Conservation (phyloP, 2,888 invertebrate species). For the Steromphala cineraria region DNA sequence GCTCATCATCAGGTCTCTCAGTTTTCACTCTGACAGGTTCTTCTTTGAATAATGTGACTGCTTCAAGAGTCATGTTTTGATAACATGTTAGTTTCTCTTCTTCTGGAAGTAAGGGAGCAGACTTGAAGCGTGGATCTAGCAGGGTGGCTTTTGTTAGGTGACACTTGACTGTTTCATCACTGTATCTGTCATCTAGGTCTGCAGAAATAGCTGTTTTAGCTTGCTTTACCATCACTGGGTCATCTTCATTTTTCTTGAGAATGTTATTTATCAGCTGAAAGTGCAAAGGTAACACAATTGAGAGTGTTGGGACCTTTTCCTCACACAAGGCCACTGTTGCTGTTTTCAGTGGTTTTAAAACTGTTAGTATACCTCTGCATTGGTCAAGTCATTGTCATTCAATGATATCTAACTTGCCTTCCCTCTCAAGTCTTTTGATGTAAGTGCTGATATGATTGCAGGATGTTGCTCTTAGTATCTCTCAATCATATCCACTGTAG, state of each 20-base stretch:
- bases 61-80: conserved; percentile 16
- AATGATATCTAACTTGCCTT: conserved; percentile 21
- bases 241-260: neutral
- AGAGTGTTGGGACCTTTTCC: conserved; percentile 30
- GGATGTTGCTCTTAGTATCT: conserved; percentile 31
- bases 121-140: conserved; percentile 35
- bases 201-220: neutral
- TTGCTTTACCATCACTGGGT: neutral
- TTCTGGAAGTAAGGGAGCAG: conserved; percentile 25
- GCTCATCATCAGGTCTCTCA: neutral
- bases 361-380: conserved; percentile 33
- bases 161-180: neutral
- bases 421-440: conserved; percentile 23
- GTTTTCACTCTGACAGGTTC: neutral
- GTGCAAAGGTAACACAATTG: conserved; percentile 33
- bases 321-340: conserved; percentile 31
- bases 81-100: conserved; percentile 21
- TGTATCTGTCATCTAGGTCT: neutral
- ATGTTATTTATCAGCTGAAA: conserved; percentile 11
- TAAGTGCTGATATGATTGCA: conserved; percentile 26
- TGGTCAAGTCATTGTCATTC: conserved; percentile 20
- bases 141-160: conserved; percentile 12
- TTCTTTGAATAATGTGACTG: neutral
- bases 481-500: conserved; percentile 28
- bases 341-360: conserved; percentile 31